Conservation (phyloP, 1,140 invertebrate genomes). For the Bombus polaris region DNA sequence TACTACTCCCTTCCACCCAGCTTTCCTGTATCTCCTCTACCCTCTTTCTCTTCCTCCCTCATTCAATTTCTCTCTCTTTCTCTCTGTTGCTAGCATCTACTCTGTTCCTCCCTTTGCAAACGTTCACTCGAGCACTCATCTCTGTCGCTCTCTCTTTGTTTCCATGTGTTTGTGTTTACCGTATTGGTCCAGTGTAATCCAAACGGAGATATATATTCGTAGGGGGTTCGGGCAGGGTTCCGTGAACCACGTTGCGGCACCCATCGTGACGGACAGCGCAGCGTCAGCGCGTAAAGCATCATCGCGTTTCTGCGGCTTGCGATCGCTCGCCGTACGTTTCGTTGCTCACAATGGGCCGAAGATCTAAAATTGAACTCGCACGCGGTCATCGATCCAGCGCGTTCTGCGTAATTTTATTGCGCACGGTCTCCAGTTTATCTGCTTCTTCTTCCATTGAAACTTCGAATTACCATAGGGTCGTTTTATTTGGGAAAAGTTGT, state of each 20-base stretch:
- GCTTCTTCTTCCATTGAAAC: background rate
- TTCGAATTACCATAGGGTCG: background rate
- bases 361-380: slow-evolving; percentile 23
- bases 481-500: rapidly evolving
- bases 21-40: slow-evolving; percentile 26
- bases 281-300: slow-evolving; percentile 75
- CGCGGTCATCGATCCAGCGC: background rate
- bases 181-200: slow-evolving; percentile 79
- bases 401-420: background rate
- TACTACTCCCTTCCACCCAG: slow-evolving; percentile 45
- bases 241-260: slow-evolving; percentile 67
- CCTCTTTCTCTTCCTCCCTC: slow-evolving; percentile 17
- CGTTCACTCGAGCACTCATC: background rate
- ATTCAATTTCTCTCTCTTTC: background rate
- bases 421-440: no score
- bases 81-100: background rate
- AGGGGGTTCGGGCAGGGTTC: slow-evolving; percentile 48
- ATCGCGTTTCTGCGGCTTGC: slow-evolving; percentile 63
- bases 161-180: slow-evolving; percentile 72
- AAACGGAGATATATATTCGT: slow-evolving; percentile 69
- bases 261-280: slow-evolving; percentile 76
- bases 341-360: slow-evolving; percentile 28
- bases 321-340: slow-evolving; percentile 43
- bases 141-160: background rate
- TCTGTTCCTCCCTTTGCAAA: slow-evolving; percentile 21